Evolutionary conservation across 2,113 vertebrate species (phyloP).

Genomic region (Podocnemis expansa): DNA sequence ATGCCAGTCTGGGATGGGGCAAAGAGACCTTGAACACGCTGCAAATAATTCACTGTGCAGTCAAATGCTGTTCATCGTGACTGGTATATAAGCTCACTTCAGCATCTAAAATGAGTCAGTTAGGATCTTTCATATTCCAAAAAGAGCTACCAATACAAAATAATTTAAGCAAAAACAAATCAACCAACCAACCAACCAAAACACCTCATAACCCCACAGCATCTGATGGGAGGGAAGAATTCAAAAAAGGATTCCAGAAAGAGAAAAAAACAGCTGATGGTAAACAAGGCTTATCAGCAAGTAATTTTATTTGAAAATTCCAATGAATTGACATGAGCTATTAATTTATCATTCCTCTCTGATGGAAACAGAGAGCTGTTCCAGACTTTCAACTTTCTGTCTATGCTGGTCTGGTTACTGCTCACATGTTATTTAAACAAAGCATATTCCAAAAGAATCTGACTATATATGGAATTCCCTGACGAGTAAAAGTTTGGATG

Average conservation of each 20-base stretch:
- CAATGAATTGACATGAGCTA: background rate
- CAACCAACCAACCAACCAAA: background rate
- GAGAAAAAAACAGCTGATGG: background rate
- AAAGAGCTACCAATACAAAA: background rate
- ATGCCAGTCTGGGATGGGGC: constrained; percentile 27
- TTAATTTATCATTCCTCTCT: constrained; percentile 38
- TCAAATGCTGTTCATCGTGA: background rate
- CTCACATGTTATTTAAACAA: constrained; percentile 67
- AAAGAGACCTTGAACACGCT: background rate
- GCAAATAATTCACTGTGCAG: constrained; percentile 30
- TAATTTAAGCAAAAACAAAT: background rate
- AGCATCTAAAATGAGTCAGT: background rate
- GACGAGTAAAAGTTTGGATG: constrained; percentile 48
- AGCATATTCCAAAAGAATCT: constrained; percentile 49
- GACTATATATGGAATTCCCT: constrained; percentile 78
- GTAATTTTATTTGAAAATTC: constrained; percentile 44
- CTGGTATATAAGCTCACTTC: background rate
- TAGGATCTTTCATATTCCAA: constrained; percentile 20
- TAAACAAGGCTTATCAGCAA: background rate
- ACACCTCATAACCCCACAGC: background rate
- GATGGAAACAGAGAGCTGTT: constrained; percentile 46
- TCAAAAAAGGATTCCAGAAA: constrained; percentile 30
- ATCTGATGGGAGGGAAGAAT: background rate
- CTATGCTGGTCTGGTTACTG: constrained; percentile 50
- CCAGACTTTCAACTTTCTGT: constrained; percentile 31